Conservation (phyloP, 2,113 vertebrate genomes). For the Bombycilla garrulus region DNA sequence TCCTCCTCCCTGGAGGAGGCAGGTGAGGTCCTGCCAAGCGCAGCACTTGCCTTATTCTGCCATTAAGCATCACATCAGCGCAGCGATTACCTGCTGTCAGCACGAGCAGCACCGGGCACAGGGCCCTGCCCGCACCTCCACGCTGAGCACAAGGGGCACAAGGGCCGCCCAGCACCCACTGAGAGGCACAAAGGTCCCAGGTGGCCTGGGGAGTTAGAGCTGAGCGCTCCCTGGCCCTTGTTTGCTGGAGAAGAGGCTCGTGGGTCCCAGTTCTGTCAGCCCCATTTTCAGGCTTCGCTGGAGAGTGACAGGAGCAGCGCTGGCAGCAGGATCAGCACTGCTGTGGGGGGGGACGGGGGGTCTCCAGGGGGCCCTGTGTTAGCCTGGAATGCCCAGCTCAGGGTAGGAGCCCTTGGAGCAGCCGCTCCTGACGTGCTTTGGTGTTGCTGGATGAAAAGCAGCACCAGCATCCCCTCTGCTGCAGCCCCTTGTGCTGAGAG, state of each 20-base stretch:
- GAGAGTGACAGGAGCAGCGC: neutral
- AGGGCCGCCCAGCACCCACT: neutral
- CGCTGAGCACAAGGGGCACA: rapidly evolving
- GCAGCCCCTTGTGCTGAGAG: neutral
- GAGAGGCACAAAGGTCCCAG: neutral
- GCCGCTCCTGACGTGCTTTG: neutral
- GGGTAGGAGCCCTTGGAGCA: neutral
- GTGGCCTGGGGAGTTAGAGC: neutral
- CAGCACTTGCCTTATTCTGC: conserved; percentile 46
- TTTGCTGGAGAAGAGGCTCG: neutral
- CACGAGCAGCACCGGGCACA: neutral
- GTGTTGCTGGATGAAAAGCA: neutral
- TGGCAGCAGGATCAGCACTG: neutral
- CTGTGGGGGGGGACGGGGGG: rapidly evolving
- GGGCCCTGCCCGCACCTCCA: neutral
- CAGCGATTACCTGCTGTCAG: neutral
- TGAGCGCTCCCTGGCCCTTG: neutral
- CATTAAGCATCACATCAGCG: neutral
- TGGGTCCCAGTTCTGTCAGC: neutral
- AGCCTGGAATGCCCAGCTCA: neutral
- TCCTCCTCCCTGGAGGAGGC: neutral
- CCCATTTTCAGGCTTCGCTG: neutral
- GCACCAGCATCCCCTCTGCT: neutral
- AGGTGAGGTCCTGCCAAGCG: neutral
- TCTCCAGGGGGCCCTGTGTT: neutral